phyloP scores from a whole-genome alignment of 1,140 invertebrate species.

The Eumaeus atala region DNA sequence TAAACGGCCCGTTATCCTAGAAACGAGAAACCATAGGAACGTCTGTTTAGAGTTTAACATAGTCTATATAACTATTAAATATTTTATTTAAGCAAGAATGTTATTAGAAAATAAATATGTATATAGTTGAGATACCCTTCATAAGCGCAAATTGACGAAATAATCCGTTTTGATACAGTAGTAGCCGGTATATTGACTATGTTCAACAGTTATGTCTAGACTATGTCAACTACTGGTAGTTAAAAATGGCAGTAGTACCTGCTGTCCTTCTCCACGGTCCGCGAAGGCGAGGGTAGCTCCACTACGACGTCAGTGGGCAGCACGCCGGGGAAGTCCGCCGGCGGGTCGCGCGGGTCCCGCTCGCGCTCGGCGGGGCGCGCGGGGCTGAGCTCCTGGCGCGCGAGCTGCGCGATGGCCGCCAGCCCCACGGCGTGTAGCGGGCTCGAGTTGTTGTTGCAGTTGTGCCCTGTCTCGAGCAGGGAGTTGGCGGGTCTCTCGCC shows the following conservation, averaged over 20 bases:
- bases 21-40: no score
- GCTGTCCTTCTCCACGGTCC: constrained; percentile 35
- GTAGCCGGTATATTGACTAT: no score
- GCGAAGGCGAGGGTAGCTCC: constrained; percentile 56
- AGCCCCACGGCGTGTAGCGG: constrained; percentile 76
- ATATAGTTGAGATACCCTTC: no score
- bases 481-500: constrained; percentile 24
- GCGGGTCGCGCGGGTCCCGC: constrained; percentile 36
- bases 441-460: constrained; percentile 74
- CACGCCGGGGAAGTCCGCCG: constrained; percentile 63
- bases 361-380: constrained; percentile 40
- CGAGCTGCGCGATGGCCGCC: constrained; percentile 78
- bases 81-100: no score
- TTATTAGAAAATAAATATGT: no score
- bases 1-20: no score
- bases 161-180: no score
- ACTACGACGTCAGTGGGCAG: constrained; percentile 70
- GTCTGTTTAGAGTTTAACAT: no score
- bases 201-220: no score
- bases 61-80: no score
- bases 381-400: constrained; percentile 50
- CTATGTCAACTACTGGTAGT: not conserved
- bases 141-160: no score
- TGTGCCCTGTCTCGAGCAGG: constrained; percentile 50
- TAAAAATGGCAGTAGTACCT: constrained; percentile 20